A percentile compares a stretch with the other conserved stretches of the same genome.
These are phyloP conservation scores for Amorpha juglandis DNA, from an alignment of 2,888 invertebrate species.

Conservation along the genomic window DNA sequence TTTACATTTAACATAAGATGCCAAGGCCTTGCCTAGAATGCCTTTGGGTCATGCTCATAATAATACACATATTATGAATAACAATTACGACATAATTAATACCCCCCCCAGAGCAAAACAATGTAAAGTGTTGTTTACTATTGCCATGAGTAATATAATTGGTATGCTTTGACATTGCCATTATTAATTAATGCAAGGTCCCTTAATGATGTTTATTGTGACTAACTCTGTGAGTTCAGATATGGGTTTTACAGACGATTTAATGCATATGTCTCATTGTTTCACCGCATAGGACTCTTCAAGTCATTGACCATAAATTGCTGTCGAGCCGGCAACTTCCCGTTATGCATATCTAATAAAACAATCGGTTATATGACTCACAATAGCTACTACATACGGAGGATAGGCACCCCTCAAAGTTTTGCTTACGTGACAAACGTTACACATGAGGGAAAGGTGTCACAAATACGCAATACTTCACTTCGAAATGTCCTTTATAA, in stretches of 20 bases:
- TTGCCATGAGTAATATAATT: conserved; percentile 15
- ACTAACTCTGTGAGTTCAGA: not conserved
- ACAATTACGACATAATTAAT: not conserved
- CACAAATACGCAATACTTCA: conserved; percentile 43
- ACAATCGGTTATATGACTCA: conserved; percentile 70
- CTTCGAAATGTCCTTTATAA: conserved; percentile 45
- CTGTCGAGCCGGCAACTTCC: conserved; percentile 65
- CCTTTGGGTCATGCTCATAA: not conserved
- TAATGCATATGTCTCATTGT: conserved; percentile 5
- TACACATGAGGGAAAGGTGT: conserved; percentile 52
- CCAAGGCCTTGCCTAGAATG: not conserved
- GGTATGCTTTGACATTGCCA: conserved; percentile 16
- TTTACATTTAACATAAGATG: not conserved
- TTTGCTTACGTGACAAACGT: conserved; percentile 61
- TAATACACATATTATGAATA: conserved; percentile 3
- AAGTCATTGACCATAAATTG: conserved; percentile 73
- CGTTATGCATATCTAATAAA: conserved; percentile 71
- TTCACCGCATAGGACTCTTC: conserved; percentile 19
- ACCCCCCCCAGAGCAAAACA: conserved; percentile 3
- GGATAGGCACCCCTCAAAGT: conserved; percentile 30
- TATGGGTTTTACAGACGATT: conserved; percentile 11
- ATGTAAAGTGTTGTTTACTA: not conserved
- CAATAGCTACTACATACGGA: conserved; percentile 37
- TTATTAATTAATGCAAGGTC: conserved; percentile 19
- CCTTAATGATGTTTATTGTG: not conserved